Conservation (phyloP, 2,797 vertebrate species). For the Rhinichthys osculus region DNA sequence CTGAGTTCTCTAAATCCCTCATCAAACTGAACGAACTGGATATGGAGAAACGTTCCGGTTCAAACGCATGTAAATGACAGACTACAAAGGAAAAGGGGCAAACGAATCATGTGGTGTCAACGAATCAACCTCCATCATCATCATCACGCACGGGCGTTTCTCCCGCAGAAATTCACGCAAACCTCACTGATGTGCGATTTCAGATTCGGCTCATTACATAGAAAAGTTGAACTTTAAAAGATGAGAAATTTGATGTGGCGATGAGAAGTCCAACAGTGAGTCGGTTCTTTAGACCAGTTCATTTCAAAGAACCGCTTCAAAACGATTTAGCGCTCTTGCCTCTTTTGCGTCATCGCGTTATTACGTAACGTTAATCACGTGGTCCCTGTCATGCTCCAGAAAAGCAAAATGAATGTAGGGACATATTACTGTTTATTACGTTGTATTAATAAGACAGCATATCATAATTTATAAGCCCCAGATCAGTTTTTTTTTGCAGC, state of each 20-base stretch:
- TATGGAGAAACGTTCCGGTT: background rate
- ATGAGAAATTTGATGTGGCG: background rate
- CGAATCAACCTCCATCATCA: background rate
- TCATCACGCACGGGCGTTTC: background rate
- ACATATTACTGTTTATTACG: background rate
- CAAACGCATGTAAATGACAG: conserved; percentile 18
- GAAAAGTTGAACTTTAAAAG: background rate
- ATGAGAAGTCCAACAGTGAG: background rate
- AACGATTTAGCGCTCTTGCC: background rate
- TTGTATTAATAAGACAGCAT: background rate
- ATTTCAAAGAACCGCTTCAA: background rate
- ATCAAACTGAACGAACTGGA: conserved; percentile 7
- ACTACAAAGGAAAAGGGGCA: background rate
- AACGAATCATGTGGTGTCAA: background rate
- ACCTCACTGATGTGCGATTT: conserved; percentile 25
- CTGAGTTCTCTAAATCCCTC: conserved; percentile 3
- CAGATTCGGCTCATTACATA: conserved; percentile 27
- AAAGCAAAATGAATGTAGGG: background rate
- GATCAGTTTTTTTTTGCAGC: background rate
- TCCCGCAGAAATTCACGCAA: background rate
- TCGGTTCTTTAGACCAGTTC: conserved; percentile 3
- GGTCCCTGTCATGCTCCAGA: background rate
- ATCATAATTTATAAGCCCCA: background rate
- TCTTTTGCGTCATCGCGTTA: conserved; percentile 24
- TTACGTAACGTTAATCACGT: conserved; percentile 6